Percentiles rank a stretch among this genome's conserved stretches.
phyloP scores from a whole-genome alignment of 1,140 invertebrate species.

The Vanessa atalanta region DNA sequence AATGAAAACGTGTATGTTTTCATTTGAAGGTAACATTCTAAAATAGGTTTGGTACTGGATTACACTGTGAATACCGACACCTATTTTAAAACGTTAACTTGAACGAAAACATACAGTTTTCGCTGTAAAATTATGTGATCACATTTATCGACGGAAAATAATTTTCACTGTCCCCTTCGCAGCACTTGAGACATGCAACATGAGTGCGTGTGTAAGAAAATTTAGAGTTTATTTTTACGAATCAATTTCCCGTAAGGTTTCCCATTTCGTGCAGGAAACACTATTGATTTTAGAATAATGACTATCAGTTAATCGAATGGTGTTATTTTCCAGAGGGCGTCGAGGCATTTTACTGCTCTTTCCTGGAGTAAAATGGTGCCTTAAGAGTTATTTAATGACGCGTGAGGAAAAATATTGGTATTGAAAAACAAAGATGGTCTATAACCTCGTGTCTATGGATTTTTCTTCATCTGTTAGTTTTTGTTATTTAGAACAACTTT shows the following conservation, averaged over 20 bases:
- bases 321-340: conserved; percentile 50
- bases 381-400: conserved; percentile 34
- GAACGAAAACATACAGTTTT: conserved; percentile 32
- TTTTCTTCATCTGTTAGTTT: too few species aligned
- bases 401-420: conserved; percentile 26
- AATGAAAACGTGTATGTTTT: too few species aligned
- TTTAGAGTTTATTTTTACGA: conserved; percentile 39
- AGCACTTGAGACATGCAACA: conserved; percentile 20
- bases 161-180: conserved; percentile 38
- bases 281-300: conserved; percentile 56
- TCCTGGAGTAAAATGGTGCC: conserved; percentile 32
- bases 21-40: too few species aligned
- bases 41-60: too few species aligned
- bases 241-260: conserved; percentile 18
- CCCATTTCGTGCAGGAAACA: conserved; percentile 40
- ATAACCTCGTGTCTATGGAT: too few species aligned
- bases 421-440: conserved; percentile 17
- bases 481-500: too few species aligned
- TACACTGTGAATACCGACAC: not conserved
- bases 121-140: conserved; percentile 40
- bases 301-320: conserved; percentile 52
- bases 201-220: conserved; percentile 11
- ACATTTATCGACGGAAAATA: conserved; percentile 44
- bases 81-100: not conserved
- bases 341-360: conserved; percentile 43